Evolutionary conservation across 2,888 invertebrate species (phyloP).

Genomic region (Pandemis heparana): DNA sequence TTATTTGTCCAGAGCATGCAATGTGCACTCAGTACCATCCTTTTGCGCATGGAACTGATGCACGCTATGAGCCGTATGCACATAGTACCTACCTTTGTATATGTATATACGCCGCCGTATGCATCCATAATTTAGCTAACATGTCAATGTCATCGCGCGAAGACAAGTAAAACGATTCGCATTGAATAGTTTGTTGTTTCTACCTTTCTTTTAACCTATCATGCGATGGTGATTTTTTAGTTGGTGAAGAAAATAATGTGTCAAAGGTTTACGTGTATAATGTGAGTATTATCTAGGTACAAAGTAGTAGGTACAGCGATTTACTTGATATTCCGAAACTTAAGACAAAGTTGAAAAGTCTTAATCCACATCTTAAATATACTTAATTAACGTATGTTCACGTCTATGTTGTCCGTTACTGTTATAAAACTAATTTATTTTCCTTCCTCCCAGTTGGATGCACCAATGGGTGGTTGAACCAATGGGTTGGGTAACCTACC

Average conservation of each 20-base stretch:
- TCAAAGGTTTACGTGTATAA: background rate
- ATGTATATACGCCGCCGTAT: background rate
- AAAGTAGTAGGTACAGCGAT: background rate
- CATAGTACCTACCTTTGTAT: no score
- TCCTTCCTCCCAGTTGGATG: background rate
- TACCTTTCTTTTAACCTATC: background rate
- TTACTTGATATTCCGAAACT: background rate
- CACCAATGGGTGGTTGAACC: no score
- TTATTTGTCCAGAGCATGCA: slow-evolving; percentile 30
- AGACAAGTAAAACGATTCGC: slow-evolving; percentile 40
- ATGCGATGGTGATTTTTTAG: background rate
- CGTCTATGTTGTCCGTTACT: background rate
- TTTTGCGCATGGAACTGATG: slow-evolving; percentile 1
- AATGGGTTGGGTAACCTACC: background rate
- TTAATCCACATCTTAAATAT: background rate
- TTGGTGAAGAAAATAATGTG: background rate
- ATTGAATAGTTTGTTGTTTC: background rate
- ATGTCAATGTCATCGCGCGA: slow-evolving; percentile 49
- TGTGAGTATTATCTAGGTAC: background rate
- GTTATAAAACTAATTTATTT: background rate
- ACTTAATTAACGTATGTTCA: background rate
- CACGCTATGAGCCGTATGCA: slow-evolving; percentile 23
- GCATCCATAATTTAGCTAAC: slow-evolving; percentile 61
- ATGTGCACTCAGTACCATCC: slow-evolving; percentile 13
- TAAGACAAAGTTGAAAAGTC: background rate